Conservation (phyloP, 2,888 invertebrate species). For the Disparrhopalites patrizii region DNA sequence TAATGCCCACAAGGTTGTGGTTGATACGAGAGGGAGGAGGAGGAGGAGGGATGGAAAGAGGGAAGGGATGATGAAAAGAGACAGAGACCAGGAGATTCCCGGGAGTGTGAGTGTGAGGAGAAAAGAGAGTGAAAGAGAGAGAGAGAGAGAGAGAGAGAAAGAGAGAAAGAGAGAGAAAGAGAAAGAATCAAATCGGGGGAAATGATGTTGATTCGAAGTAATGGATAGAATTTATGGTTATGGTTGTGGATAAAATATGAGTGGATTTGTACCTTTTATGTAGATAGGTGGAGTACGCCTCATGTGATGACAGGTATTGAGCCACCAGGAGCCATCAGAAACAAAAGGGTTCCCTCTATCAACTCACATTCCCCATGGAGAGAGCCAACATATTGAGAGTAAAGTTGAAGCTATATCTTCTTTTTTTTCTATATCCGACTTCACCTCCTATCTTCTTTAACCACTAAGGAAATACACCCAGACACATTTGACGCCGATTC, state of each 20-base stretch:
- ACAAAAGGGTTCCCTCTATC: conserved; percentile 31
- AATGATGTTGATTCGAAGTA: conserved; percentile 23
- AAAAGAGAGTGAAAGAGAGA: conserved; percentile 11
- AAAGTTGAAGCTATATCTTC: too few relatives aligned
- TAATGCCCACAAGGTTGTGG: not conserved
- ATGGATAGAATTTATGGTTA: conserved; percentile 17
- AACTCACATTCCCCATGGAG: conserved; percentile 15
- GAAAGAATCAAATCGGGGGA: conserved; percentile 21
- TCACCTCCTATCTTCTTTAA: too few relatives aligned
- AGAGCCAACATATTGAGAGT: not conserved
- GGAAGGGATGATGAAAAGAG: not conserved
- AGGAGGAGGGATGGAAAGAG: not conserved
- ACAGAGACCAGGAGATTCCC: conserved; percentile 14
- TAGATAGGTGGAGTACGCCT: conserved; percentile 26
- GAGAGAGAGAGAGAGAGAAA: not conserved
- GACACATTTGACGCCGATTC: too few relatives aligned
- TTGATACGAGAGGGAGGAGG: conserved; percentile 5
- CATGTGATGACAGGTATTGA: conserved; percentile 33
- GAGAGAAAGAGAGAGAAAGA: not conserved
- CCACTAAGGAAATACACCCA: too few relatives aligned
- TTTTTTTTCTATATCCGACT: too few relatives aligned
- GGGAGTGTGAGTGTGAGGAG: conserved; percentile 21
- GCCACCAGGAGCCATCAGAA: conserved; percentile 31
- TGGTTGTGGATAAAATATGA: conserved; percentile 18
- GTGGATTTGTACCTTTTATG: conserved; percentile 25